These are phyloP conservation scores for Octopus sinensis DNA, from an alignment of 1,140 invertebrate genomes.

Conservation along the genomic window DNA sequence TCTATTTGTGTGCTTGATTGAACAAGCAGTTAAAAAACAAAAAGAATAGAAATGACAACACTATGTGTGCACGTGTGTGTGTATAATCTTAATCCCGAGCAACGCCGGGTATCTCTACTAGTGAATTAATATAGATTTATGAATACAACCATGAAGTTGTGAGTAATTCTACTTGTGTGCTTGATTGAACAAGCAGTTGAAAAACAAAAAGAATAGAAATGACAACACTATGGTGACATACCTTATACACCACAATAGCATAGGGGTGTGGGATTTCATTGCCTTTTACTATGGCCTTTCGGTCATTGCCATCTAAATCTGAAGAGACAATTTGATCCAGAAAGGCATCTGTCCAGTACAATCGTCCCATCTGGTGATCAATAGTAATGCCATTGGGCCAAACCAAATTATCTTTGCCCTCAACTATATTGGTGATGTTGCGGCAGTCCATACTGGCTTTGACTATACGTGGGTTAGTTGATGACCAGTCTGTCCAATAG, in stretches of 20 bases:
- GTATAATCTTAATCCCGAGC: too few species aligned
- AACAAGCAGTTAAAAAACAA: too few species aligned
- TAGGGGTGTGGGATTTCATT: constrained; percentile 68
- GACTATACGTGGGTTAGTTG: constrained; percentile 82
- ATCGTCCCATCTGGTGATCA: constrained; percentile 32
- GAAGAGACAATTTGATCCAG: constrained; percentile 29
- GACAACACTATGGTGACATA: constrained; percentile 19
- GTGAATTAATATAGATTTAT: too few species aligned
- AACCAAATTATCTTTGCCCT: constrained; percentile 26
- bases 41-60: too few species aligned
- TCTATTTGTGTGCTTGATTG: too few species aligned
- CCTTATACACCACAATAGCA: constrained; percentile 77
- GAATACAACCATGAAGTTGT: too few species aligned
- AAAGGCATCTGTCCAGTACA: constrained; percentile 43
- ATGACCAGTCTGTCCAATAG: constrained; percentile 91
- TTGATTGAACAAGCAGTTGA: too few species aligned
- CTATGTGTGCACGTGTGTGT: too few species aligned
- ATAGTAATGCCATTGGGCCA: constrained; percentile 47
- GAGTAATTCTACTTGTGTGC: too few species aligned
- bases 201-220: constrained; percentile 40
- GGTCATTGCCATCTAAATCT: constrained; percentile 30
- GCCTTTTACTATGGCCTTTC: constrained; percentile 23
- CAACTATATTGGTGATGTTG: constrained; percentile 26
- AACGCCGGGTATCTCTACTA: too few species aligned
- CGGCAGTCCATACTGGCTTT: constrained; percentile 85